Percentiles rank a stretch among this genome's conserved stretches.
phyloP scores from a whole-genome alignment of 1,140 invertebrate species.

The Euschistus heros region DNA sequence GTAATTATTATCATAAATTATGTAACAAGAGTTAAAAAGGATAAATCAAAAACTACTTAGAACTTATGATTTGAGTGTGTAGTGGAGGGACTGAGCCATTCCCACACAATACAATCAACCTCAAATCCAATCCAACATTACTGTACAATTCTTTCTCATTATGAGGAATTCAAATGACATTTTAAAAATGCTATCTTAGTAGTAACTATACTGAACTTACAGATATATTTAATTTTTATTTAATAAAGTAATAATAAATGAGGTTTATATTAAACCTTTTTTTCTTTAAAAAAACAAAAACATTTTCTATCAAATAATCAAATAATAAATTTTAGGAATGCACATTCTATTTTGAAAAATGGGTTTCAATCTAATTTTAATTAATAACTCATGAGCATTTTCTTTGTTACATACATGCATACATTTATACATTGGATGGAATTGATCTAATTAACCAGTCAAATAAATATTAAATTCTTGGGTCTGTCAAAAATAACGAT shows the following conservation, averaged over 20 bases:
- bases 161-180: background rate
- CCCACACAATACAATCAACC: background rate
- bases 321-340: background rate
- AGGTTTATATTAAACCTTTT: background rate
- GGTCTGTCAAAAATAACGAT: no score
- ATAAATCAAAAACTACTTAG: no score
- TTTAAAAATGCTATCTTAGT: background rate
- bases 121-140: conserved; percentile 1
- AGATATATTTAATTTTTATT: conserved; percentile 9
- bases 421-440: conserved; percentile 12
- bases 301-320: background rate
- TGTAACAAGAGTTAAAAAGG: no score
- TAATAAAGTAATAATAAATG: background rate
- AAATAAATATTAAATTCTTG: no score
- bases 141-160: conserved; percentile 3
- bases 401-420: conserved; percentile 9
- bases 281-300: background rate
- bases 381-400: conserved; percentile 10
- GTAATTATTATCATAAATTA: no score
- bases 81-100: conserved; percentile 1
- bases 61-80: background rate
- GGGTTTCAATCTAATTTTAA: background rate
- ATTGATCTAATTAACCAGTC: conserved; percentile 7
- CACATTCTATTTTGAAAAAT: background rate
- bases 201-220: conserved; percentile 4